Evolutionary conservation across 2,797 vertebrate species (phyloP), one percentile per base, ranked within the genome.

Genomic region (Arctocebus calabarensis): DNA sequence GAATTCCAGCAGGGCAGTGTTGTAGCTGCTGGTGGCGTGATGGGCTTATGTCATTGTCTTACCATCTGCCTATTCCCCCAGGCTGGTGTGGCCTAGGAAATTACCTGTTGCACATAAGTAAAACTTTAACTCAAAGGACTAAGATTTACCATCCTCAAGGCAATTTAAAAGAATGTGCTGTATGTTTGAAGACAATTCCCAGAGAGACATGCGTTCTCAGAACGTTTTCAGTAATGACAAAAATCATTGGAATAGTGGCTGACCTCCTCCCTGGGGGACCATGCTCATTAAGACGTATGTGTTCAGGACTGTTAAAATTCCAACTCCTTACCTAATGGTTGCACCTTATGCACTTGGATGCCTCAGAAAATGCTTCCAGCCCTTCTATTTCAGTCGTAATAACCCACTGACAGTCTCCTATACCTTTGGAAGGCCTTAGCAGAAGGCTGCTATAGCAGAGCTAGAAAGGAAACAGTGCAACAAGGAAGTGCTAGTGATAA

Each of bases 281-380:
- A 2, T 25, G 84, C 95, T 97, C 88, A 84, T 97, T 97, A 95
- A 66, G 91, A 96, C 73, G 83, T 88, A 96, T 86, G 92, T 10
- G 13, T 68, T 88, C 88, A 89, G 79, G 91, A 90, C 94, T 91
- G 96, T 95, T 97, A 92, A 95, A 91, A 97, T 97, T 97, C 96
- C 95, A 92, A 94, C 94, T 97, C 91, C 78, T 97, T 96, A 97
- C 94, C 87, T 97, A 97, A 97, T 96, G 95, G 96, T 93, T 95
- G 91, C 45, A 96, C 96, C 94, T 91, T 90, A 52, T 95, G 92
- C 92, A 95, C 97, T 97, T 87, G 96, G 97, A 95, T 96, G 87
- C 95, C 96, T 97, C 85, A 45, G 81, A 97, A 97, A 97, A 96
- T 95, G 95, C 84, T 97, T 97, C 97, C 96, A 97, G 96, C 92